A percentile compares a stretch with the other conserved stretches of the same genome.
Conservation (phyloP, 2,113 vertebrate genomes). For the Sinocyclocheilus anshuiensis region DNA sequence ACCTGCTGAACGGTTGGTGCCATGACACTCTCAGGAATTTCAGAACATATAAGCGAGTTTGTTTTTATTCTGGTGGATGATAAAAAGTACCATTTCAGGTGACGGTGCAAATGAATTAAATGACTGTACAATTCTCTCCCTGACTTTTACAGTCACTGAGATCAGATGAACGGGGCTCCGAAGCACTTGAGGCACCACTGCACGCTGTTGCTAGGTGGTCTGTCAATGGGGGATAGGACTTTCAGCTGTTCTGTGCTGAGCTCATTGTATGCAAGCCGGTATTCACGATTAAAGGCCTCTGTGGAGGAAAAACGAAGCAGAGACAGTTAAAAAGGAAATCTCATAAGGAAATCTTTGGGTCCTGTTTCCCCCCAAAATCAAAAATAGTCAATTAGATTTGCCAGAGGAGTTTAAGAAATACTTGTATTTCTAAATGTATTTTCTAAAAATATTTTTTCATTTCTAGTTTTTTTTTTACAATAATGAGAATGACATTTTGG, state of each 20-base stretch:
- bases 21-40: constrained; percentile 37
- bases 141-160: constrained; percentile 11
- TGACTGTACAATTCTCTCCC: constrained; percentile 1
- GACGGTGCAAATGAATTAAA: constrained; percentile 37
- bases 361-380: neutral
- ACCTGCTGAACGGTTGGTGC: constrained; percentile 7
- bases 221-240: constrained; percentile 83
- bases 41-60: constrained; percentile 31
- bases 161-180: constrained; percentile 86
- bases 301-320: constrained; percentile 52
- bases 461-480: neutral
- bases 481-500: neutral
- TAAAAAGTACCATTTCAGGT: constrained; percentile 64
- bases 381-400: neutral
- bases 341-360: neutral
- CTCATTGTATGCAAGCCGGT: constrained; percentile 81
- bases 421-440: neutral
- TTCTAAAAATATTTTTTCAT: neutral
- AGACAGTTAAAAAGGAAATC: neutral
- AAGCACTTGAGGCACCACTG: constrained; percentile 92
- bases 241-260: constrained; percentile 83
- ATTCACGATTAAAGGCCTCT: constrained; percentile 97
- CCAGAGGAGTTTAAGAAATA: neutral
- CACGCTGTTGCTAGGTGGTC: constrained; percentile 79
- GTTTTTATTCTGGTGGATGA: constrained; percentile 48